Percentiles rank a stretch among this genome's conserved stretches.
Evolutionary conservation across 2,888 invertebrate genomes (phyloP).

Genomic region (Cerceris ruficornis): DNA sequence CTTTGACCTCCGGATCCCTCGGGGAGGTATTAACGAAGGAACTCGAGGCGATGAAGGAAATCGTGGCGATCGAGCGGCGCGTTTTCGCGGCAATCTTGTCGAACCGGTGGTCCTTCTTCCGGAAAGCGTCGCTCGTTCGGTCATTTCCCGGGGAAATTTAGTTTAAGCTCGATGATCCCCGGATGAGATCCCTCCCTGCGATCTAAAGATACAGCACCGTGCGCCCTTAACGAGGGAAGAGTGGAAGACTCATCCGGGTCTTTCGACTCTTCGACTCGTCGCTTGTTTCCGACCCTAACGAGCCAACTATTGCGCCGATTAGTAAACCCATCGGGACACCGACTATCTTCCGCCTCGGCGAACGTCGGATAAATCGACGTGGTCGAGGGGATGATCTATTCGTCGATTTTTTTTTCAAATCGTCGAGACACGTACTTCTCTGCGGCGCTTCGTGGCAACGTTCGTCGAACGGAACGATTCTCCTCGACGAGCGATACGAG

Average conservation of each 20-base stretch:
- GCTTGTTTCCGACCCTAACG: constrained; percentile 17
- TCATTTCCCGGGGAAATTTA: no score
- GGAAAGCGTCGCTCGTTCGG: no score
- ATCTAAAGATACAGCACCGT: constrained; percentile 2
- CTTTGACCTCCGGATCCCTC: background rate
- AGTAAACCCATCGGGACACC: constrained; percentile 20
- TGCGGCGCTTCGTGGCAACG: no score
- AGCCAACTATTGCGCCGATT: constrained; percentile 19
- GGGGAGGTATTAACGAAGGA: background rate
- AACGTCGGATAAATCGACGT: background rate
- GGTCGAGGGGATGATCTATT: no score
- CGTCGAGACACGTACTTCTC: no score
- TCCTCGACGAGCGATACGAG: no score
- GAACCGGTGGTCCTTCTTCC: no score
- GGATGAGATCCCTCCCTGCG: background rate
- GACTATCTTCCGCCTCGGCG: background rate
- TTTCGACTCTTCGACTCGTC: background rate
- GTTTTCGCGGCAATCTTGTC: no score
- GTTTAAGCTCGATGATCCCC: background rate
- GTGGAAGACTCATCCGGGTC: constrained; percentile 28
- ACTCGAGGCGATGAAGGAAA: no score
- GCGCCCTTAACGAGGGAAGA: constrained; percentile 16
- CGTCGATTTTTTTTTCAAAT: no score
- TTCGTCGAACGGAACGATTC: no score
- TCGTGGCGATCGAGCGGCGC: no score